Evolutionary conservation across 2,888 invertebrate genomes (phyloP), one percentile per base, ranked within the genome.

Genomic region (Troilus luridus): DNA sequence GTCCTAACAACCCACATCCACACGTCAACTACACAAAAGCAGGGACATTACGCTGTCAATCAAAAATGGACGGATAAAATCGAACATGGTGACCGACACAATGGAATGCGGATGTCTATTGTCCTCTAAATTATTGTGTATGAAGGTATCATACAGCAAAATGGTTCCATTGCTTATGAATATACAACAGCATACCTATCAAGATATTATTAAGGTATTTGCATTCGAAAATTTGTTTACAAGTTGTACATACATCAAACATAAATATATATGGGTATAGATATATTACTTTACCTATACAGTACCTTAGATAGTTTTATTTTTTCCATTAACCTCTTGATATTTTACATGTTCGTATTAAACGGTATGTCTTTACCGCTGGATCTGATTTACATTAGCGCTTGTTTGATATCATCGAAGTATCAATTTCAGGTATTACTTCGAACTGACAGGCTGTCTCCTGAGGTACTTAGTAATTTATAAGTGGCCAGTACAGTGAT

Each of bases 1-100:
- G 24, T 24, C n/a, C 67, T n/a, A 67, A 67, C 67, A 67, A 24
- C 67, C 67, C 67, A 67, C 67, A 67, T 67, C 67, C 67, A 67
- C 67, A 67, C 67, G 67, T 67, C 67, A 67, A 24, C 67, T 27
- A 67, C 24, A 67, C 67, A 67, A 67, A 27, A 67, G 67, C 24
- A 14, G 12, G 7, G 14, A 24, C 24, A 67, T 67, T 67, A 67
- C 67, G 24, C 67, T 67, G 67, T 67, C 67, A 67, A 67, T 67
- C 67, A 67, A 67, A 27, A 12, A 6, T 67, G 24, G 24, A 24
- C 6, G 67, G 12, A 67, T 67, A 24, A 67, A 67, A 67, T 67
- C 24, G 24, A 67, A 67, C 67, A 27, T 67, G 14, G 67, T 67
- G 24, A n/a, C 67, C 67, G 14, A 67, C 11, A 67, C 67, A 67